A percentile compares a stretch with the other conserved stretches of the same genome.
Evolutionary conservation across 2,888 invertebrate genomes (phyloP).

Genomic region (Eristalis tenax): DNA sequence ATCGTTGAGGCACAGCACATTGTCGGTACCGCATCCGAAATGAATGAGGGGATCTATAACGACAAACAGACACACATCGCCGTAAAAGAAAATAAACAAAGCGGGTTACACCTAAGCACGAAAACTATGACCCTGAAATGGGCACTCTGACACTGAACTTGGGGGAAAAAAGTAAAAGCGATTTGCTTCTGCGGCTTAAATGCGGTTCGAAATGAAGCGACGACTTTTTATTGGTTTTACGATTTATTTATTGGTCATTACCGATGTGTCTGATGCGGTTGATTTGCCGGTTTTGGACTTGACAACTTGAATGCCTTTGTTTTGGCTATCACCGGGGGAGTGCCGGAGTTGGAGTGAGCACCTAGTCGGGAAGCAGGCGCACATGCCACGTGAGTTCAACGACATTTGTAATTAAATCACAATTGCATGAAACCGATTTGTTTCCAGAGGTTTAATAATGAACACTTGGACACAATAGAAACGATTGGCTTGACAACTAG

Average conservation of each 20-base stretch:
- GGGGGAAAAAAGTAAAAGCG: neutral
- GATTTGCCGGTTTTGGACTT: constrained; percentile 51
- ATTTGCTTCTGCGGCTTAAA: constrained; percentile 8
- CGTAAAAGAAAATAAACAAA: neutral
- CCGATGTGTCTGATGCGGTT: constrained; percentile 67
- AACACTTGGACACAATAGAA: constrained; percentile 14
- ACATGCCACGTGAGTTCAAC: neutral
- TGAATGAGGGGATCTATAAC: neutral
- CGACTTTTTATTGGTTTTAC: neutral
- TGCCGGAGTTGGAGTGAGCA: neutral
- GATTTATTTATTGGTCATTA: constrained; percentile 65
- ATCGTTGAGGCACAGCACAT: neutral
- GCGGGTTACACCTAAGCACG: neutral
- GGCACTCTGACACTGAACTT: constrained; percentile 30
- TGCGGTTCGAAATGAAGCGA: neutral
- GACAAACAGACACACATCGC: neutral
- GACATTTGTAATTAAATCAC: neutral
- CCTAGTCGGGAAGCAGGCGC: neutral
- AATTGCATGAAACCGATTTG: neutral
- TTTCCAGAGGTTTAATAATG: neutral
- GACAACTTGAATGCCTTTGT: constrained; percentile 70
- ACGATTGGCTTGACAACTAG: too few species aligned
- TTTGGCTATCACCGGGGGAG: constrained; percentile 16
- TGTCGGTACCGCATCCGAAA: neutral
- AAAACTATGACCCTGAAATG: neutral